Evolutionary conservation across 2,888 invertebrate genomes (phyloP).

Genomic region (Catocala sponsa): DNA sequence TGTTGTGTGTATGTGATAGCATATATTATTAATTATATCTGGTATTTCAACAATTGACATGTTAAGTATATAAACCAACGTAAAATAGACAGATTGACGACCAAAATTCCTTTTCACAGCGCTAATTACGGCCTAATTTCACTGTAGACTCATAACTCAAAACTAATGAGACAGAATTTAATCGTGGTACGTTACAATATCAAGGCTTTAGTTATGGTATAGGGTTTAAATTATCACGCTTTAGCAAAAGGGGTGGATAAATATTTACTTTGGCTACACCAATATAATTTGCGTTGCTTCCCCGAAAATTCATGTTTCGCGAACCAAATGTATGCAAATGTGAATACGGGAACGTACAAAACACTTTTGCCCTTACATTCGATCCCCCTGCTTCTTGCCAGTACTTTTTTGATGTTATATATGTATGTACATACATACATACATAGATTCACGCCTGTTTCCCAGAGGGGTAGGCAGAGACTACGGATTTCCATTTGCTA

Average conservation of each 20-base stretch:
- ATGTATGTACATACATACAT: no score
- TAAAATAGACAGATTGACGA: no score
- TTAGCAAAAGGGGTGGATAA: constrained; percentile 5
- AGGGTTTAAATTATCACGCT: constrained; percentile 12
- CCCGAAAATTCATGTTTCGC: constrained; percentile 5
- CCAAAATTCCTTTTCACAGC: no score
- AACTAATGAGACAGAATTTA: constrained; percentile 18
- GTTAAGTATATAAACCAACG: no score
- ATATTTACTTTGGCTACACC: not conserved
- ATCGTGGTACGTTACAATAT: constrained; percentile 9
- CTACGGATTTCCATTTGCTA: no score
- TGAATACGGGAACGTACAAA: not conserved
- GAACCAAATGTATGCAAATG: constrained; percentile 1
- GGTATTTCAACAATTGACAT: no score
- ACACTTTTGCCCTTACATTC: not conserved
- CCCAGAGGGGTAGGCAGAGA: no score
- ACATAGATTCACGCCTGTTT: no score
- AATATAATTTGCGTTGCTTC: constrained; percentile 14
- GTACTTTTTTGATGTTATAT: not conserved
- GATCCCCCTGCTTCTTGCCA: not conserved
- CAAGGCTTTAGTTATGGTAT: constrained; percentile 4
- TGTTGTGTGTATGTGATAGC: no score
- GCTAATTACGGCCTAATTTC: no score
- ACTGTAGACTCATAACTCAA: constrained; percentile 1
- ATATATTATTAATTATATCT: no score